Conservation (phyloP, 1,140 invertebrate species). For the Cherax destructor region DNA sequence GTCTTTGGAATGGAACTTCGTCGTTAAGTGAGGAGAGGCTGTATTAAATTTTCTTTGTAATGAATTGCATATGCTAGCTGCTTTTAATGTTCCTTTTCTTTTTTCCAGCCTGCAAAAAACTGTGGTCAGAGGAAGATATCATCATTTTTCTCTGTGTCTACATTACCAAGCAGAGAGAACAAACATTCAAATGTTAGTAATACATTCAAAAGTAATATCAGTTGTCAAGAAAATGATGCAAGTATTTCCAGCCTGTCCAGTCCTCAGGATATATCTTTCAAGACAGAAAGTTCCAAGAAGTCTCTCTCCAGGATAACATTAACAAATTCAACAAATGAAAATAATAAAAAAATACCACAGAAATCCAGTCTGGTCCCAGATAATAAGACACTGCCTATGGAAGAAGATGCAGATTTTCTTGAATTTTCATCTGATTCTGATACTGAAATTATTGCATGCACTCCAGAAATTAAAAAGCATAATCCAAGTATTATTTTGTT, state of each 20-base stretch:
- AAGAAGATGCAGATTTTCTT: background rate
- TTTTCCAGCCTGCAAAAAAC: constrained; percentile 1
- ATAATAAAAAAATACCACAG: background rate
- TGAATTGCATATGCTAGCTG: background rate
- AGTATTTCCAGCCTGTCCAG: background rate
- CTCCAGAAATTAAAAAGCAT: background rate
- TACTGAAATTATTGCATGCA: constrained; percentile 3
- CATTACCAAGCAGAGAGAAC: background rate
- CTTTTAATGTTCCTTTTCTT: background rate
- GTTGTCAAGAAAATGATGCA: background rate
- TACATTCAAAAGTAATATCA: background rate
- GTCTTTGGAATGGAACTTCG: no score
- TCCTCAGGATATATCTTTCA: background rate
- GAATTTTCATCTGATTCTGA: constrained; percentile 18
- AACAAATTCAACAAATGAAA: background rate
- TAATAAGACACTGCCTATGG: background rate
- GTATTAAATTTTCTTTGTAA: background rate
- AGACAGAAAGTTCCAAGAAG: background rate
- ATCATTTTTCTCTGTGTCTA: constrained; percentile 4
- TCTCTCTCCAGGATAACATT: background rate
- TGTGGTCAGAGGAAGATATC: constrained; percentile 31
- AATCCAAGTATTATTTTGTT: background rate
- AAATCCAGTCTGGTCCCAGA: background rate
- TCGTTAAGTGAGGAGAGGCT: no score
- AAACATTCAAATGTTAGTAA: background rate